Evolutionary conservation across 2,888 invertebrate genomes (phyloP).

Genomic region (Epinotia bilunana): DNA sequence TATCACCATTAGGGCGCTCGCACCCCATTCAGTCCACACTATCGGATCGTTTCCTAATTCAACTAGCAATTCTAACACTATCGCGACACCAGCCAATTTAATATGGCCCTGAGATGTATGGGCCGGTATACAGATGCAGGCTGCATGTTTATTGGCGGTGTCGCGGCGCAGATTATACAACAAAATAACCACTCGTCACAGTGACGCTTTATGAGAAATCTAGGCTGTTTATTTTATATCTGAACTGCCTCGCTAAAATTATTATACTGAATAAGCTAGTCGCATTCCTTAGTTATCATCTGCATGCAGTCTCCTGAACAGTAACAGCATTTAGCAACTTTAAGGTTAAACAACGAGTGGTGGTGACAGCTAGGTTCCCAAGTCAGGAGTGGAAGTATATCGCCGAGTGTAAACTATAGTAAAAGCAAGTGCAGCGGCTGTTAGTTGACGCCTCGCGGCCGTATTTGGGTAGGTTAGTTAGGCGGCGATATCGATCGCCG

Average conservation of each 20-base stretch:
- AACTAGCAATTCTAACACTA: slow-evolving; percentile 12
- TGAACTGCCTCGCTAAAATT: neutral
- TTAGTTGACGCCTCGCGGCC: slow-evolving; percentile 44
- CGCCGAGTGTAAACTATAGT: slow-evolving; percentile 9
- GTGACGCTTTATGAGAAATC: neutral
- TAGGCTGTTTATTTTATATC: neutral
- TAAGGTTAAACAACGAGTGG: neutral
- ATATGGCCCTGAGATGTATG: slow-evolving; percentile 4
- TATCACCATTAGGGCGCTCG: slow-evolving; percentile 40
- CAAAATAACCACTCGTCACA: slow-evolving; percentile 5
- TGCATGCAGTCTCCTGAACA: neutral
- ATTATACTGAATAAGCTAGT: neutral
- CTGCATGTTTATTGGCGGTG: slow-evolving; percentile 3
- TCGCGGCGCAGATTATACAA: neutral
- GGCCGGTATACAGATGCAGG: slow-evolving; percentile 1
- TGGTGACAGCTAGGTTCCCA: neutral
- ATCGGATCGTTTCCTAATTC: slow-evolving; percentile 42
- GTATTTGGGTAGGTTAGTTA: slow-evolving; percentile 56
- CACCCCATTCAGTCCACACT: slow-evolving; percentile 35
- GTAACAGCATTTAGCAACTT: neutral
- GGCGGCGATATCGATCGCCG: slow-evolving; percentile 51
- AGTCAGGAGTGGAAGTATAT: neutral
- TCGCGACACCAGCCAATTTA: slow-evolving; percentile 16
- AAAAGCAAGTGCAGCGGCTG: neutral
- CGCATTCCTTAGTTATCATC: neutral